Evolutionary conservation across 1,140 invertebrate species (phyloP), one percentile per base, ranked within the genome.

Genomic region (Plutomurus gul): DNA sequence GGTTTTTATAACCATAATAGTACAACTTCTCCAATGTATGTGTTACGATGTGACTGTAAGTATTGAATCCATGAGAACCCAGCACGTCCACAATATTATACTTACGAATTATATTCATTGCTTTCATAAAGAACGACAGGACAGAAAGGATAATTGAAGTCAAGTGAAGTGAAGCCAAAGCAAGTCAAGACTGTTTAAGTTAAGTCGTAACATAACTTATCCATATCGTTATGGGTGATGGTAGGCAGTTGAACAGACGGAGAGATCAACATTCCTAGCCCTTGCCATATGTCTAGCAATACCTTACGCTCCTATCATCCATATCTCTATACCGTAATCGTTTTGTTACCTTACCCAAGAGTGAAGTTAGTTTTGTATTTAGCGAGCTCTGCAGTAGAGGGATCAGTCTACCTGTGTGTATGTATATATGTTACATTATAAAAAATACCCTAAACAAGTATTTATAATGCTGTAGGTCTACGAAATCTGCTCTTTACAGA

Each of bases 141-240:
- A 33, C 25, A 65, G 25, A 65, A 27, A 65, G 56, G 56, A 65
- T 65, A 25, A 65, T 65, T 30, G 56, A 65, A 65, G 56, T 65
- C 56, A 65, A 65, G 56, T 65, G 30, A 65, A 36, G 56, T 65
- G 56, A 65, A 65, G 25, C 11, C 56, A 65, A 51, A 22, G 47
- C 47, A 22, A 51, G 47, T 51, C 47, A 51, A 65, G 56, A 33
- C 56, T 33, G 36, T 30, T 65, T 65, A 65, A 65, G 56, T 65
- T 65, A 65, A 65, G 56, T 65, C 56, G 56, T 65, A 65, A 65
- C 56, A 65, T 65, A 65, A 65, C 56, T 65, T 65, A 65, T 65
- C 56, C 56, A 33, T 65, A 30, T 65, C 56, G 56, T 65, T 65
- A 65, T 65, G 27, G 30, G 56, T 65, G 25, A 65, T 65, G 56